Percentiles rank a stretch among this genome's conserved stretches.
phyloP scores from a whole-genome alignment of 2,113 vertebrate species.

The Dunckerocampus dactyliophorus region DNA sequence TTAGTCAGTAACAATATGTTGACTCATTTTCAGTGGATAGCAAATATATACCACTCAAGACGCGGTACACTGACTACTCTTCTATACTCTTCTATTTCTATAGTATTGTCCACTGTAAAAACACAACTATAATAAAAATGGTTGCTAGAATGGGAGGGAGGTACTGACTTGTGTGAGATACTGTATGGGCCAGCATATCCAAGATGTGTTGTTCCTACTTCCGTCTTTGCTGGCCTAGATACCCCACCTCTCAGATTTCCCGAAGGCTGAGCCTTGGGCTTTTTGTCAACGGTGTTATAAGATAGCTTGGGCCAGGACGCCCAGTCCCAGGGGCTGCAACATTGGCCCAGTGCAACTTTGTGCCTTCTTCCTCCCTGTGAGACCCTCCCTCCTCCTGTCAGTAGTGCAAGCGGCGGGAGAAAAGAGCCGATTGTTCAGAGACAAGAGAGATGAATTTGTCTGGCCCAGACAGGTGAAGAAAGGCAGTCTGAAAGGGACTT shows the following conservation, averaged over 20 bases:
- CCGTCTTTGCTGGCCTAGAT: conserved; percentile 57
- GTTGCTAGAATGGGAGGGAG: no score
- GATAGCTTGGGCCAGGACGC: conserved; percentile 68
- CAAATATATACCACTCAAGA: no score
- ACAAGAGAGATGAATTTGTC: conserved; percentile 73
- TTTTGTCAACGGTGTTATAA: conserved; percentile 70
- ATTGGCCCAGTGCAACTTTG: conserved; percentile 47
- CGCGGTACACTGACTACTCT: no score
- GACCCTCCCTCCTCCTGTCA: conserved; percentile 52
- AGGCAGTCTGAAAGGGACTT: conserved; percentile 64
- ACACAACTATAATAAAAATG: no score
- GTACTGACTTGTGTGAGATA: no score
- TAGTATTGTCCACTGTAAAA: no score
- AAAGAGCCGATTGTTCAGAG: conserved; percentile 64
- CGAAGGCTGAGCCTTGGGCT: conserved; percentile 61
- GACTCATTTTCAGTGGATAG: no score
- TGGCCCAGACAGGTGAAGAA: conserved; percentile 66
- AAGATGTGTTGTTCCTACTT: no score
- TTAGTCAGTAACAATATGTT: no score
- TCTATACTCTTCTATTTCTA: no score
- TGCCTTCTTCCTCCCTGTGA: conserved; percentile 28
- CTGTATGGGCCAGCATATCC: no score
- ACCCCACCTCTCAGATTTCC: conserved; percentile 70
- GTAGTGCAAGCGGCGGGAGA: conserved; percentile 57
- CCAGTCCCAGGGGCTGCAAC: conserved; percentile 66